phyloP scores from a whole-genome alignment of 2,797 vertebrate species.

The Rhyacichthys aspro region DNA sequence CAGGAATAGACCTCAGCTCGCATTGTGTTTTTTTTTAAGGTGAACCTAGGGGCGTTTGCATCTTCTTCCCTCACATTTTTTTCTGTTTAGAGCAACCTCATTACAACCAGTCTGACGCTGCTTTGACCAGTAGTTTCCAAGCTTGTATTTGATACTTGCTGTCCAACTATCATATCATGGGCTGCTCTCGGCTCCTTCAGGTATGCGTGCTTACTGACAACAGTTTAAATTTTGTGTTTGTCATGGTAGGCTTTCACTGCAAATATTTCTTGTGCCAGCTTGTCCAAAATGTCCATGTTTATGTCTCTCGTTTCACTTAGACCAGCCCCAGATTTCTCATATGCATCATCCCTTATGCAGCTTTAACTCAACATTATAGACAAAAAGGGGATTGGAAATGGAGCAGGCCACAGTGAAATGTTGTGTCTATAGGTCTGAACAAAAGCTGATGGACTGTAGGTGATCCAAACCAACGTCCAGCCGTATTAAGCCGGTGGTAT shows the following conservation, averaged over 20 bases:
- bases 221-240: conserved; percentile 7
- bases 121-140: conserved; percentile 3
- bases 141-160: conserved; percentile 8
- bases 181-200: conserved; percentile 5
- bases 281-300: conserved; percentile 4
- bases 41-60: neutral
- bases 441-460: too few relatives aligned
- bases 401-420: conserved; percentile 11
- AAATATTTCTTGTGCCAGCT: conserved; percentile 9
- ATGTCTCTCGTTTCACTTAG: too few relatives aligned
- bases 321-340: conserved; percentile 4
- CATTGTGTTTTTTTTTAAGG: conserved; percentile 13
- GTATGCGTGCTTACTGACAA: conserved; percentile 6
- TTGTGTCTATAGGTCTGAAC: too few relatives aligned
- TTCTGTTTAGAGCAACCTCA: neutral
- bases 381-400: conserved; percentile 13
- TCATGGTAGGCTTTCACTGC: conserved; percentile 9
- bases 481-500: too few relatives aligned
- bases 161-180: conserved; percentile 8
- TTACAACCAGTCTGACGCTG: neutral
- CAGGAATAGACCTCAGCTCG: conserved; percentile 1
- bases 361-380: conserved; percentile 23
- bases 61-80: conserved; percentile 9
- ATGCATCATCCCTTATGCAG: conserved; percentile 6
- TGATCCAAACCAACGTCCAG: too few relatives aligned